A percentile compares a stretch with the other conserved stretches of the same genome.
Evolutionary conservation across 2,797 vertebrate genomes (phyloP).

Genomic region (Micromesistius poutassou): DNA sequence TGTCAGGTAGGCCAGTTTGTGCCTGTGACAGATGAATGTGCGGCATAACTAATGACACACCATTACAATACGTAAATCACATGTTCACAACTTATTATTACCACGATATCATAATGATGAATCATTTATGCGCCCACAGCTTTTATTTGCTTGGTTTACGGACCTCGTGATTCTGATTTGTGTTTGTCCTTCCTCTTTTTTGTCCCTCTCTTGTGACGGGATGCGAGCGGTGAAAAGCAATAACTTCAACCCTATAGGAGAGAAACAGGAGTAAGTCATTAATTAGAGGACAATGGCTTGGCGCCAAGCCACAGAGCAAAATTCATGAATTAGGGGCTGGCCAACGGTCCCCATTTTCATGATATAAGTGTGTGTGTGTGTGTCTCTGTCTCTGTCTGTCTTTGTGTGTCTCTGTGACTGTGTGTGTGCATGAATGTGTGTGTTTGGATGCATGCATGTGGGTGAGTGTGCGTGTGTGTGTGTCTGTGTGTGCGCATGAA

Average conservation of each 20-base stretch:
- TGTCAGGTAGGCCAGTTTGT: slow-evolving; percentile 20
- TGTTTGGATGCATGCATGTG: not conserved
- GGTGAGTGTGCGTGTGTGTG: not conserved
- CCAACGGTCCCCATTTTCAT: slow-evolving; percentile 60
- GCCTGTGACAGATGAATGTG: slow-evolving; percentile 23
- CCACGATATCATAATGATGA: not conserved
- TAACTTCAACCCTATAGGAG: slow-evolving; percentile 37
- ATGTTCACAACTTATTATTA: slow-evolving; percentile 8
- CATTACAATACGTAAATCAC: slow-evolving; percentile 22
- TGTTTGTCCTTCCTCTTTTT: slow-evolving; percentile 17
- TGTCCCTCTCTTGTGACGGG: slow-evolving; percentile 4
- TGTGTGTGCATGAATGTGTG: not conserved
- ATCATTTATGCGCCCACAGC: slow-evolving; percentile 18
- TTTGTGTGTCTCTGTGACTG: not conserved
- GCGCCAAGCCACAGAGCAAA: slow-evolving; percentile 51
- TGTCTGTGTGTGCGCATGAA: not conserved
- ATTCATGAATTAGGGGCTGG: slow-evolving; percentile 65
- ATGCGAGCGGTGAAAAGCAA: slow-evolving; percentile 46
- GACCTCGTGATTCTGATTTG: slow-evolving; percentile 30
- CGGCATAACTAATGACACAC: slow-evolving; percentile 12
- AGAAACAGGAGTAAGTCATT: slow-evolving; percentile 56
- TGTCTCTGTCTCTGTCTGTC: not conserved
- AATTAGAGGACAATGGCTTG: slow-evolving; percentile 67
- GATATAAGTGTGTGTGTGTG: slow-evolving; percentile 24
- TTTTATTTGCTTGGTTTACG: slow-evolving; percentile 26